Conservation (phyloP, 2,888 invertebrate species). For the Amaurobius ferox region DNA sequence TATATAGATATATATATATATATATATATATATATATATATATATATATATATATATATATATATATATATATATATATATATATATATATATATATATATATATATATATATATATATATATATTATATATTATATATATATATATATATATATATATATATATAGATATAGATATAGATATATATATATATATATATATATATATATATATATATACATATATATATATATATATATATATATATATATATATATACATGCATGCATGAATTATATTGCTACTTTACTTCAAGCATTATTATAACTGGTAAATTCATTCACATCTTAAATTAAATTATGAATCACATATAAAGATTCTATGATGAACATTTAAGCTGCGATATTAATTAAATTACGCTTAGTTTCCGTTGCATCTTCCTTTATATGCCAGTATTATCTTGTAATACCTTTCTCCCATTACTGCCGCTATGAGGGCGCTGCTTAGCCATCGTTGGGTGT, state of each 20-base stretch:
- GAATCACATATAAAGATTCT: too few species aligned
- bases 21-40: neutral
- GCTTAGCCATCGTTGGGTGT: conserved; percentile 47
- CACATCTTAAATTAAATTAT: too few species aligned
- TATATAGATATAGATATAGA: conserved; percentile 1
- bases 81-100: neutral
- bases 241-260: too few species aligned
- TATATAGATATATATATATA: neutral
- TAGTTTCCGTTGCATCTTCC: neutral
- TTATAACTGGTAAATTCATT: too few species aligned
- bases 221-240: conserved; percentile 2
- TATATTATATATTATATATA: conserved; percentile 6
- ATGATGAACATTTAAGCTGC: too few species aligned
- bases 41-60: neutral
- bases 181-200: neutral
- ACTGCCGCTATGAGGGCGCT: conserved; percentile 37
- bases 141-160: conserved; percentile 1
- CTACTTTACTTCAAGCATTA: too few species aligned
- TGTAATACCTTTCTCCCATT: conserved; percentile 26
- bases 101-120: neutral
- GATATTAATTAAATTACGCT: neutral
- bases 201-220: neutral
- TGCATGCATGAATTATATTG: too few species aligned
- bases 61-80: conserved; percentile 9
- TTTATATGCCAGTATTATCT: neutral